Conservation (phyloP, 2,888 invertebrate species). For the Trachelus troglodyta region DNA sequence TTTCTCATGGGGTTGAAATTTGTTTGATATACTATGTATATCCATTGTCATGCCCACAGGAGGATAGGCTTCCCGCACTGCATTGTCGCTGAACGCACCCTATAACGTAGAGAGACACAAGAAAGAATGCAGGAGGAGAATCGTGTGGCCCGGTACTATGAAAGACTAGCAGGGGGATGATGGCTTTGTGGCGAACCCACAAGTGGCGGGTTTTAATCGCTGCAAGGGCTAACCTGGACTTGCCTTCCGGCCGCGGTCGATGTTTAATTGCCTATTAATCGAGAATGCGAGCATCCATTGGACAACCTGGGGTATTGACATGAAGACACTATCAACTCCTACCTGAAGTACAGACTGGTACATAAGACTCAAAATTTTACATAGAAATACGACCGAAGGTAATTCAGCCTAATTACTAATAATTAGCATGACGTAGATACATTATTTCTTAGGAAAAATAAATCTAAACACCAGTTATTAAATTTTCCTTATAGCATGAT, state of each 20-base stretch:
- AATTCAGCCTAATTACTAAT: too few relatives aligned
- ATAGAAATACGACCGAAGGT: too few relatives aligned
- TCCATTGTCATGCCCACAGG: slow-evolving; percentile 52
- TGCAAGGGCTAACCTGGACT: slow-evolving; percentile 43
- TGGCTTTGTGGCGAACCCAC: slow-evolving; percentile 42
- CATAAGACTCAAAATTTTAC: too few relatives aligned
- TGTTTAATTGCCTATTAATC: slow-evolving; percentile 34
- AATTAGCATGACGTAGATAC: too few relatives aligned
- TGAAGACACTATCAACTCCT: too few relatives aligned
- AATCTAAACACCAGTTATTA: too few relatives aligned
- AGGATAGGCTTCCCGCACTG: slow-evolving; percentile 43
- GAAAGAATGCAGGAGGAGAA: slow-evolving; percentile 17
- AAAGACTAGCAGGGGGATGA: slow-evolving; percentile 17
- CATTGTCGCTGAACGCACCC: slow-evolving; percentile 39
- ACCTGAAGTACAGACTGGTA: too few relatives aligned
- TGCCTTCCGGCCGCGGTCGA: slow-evolving; percentile 19
- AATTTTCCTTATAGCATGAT: too few relatives aligned
- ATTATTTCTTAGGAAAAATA: too few relatives aligned
- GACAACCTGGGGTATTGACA: too few relatives aligned
- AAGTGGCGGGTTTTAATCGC: slow-evolving; percentile 53
- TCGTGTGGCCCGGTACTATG: too few relatives aligned
- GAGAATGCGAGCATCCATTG: slow-evolving; percentile 7
- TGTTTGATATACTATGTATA: slow-evolving; percentile 54
- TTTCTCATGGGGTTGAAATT: slow-evolving; percentile 47
- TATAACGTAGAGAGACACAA: slow-evolving; percentile 21